Percentiles rank a stretch among this genome's conserved stretches.
These are phyloP conservation scores for Muschampia plurimacula DNA, from an alignment of 2,888 invertebrate genomes.

Conservation along the genomic window DNA sequence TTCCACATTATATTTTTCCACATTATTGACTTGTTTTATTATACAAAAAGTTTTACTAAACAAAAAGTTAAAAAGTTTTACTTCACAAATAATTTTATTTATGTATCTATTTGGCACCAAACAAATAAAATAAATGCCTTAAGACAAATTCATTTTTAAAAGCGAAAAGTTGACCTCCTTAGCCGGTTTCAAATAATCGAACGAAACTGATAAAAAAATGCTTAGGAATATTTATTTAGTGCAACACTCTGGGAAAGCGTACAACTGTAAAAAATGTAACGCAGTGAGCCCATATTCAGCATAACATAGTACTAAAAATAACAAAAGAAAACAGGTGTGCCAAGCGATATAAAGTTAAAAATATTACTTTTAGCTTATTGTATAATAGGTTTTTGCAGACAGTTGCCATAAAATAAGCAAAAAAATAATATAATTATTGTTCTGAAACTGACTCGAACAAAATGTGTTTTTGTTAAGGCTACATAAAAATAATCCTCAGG, in stretches of 20 bases:
- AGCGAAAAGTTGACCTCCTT: background rate
- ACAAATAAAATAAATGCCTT: too few species aligned
- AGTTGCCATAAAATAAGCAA: background rate
- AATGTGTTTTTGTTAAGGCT: too few species aligned
- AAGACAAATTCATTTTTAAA: too few species aligned
- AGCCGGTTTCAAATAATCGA: background rate
- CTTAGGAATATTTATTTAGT: background rate
- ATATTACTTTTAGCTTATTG: background rate
- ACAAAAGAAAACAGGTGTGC: background rate
- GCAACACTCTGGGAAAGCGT: constrained; percentile 1
- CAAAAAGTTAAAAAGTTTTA: too few species aligned
- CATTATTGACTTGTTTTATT: too few species aligned
- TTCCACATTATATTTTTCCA: too few species aligned
- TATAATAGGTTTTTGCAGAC: background rate
- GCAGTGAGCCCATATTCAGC: background rate
- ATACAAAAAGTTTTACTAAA: too few species aligned
- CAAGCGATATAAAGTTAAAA: background rate
- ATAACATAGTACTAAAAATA: background rate
- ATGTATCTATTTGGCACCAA: too few species aligned
- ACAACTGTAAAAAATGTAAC: background rate
- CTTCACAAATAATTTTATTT: too few species aligned
- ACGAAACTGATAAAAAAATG: background rate
- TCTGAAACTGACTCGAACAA: background rate
- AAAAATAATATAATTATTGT: background rate
- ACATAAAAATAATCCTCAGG: too few species aligned